phyloP scores from a whole-genome alignment of 2,113 vertebrate genomes.

The Gallinago media region DNA sequence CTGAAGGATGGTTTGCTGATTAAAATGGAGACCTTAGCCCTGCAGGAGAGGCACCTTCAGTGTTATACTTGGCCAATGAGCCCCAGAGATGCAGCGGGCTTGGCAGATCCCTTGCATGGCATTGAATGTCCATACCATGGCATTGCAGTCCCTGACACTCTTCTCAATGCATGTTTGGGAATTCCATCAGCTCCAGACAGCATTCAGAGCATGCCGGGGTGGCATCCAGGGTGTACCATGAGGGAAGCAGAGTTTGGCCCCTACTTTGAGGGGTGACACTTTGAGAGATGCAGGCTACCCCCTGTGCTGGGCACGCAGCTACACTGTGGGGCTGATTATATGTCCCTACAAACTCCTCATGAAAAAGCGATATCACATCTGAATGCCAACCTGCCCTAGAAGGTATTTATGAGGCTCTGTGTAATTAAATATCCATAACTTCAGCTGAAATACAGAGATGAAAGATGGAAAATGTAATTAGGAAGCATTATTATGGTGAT shows the following conservation, averaged over 20 bases:
- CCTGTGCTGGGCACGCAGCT: accelerated
- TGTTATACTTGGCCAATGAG: background rate
- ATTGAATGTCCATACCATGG: background rate
- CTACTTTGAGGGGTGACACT: background rate
- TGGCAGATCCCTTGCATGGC: background rate
- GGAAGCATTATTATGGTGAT: background rate
- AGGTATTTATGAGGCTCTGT: constrained; percentile 2
- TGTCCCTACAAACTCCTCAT: background rate
- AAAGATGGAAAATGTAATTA: constrained; percentile 15
- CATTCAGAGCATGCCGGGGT: accelerated
- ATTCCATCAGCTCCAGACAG: background rate
- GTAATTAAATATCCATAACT: constrained; percentile 16
- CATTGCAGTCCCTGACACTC: background rate
- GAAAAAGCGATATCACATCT: background rate
- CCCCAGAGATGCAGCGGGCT: background rate
- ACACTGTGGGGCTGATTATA: background rate
- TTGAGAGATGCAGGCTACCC: background rate
- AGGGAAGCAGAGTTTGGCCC: background rate
- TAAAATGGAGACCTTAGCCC: background rate
- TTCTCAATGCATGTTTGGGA: accelerated
- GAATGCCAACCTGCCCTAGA: background rate
- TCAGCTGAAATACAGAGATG: background rate
- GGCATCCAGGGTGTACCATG: accelerated
- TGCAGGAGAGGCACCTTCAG: background rate
- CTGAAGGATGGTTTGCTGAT: background rate